Percentiles rank a stretch among this genome's conserved stretches.
Conservation (phyloP, 2,797 vertebrate species). For the Varecia variegata region DNA sequence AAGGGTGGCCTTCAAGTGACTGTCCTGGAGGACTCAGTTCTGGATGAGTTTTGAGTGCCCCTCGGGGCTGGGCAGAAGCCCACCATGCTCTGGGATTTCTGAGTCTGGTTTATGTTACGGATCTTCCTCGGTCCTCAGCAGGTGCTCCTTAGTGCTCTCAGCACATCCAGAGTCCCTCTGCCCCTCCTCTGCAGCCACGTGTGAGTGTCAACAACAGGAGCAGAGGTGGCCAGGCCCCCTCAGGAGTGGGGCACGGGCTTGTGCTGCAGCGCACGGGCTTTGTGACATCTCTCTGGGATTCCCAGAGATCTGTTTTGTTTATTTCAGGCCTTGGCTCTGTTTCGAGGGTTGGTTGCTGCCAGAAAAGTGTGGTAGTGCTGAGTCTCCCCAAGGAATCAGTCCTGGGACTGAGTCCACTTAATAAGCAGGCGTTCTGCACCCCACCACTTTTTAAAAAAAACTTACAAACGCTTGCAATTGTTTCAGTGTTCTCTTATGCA, state of each 20-base stretch:
- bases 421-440: background rate
- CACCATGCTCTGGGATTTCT: background rate
- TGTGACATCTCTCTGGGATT: constrained; percentile 15
- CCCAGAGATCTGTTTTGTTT: constrained; percentile 54
- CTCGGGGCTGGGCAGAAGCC: accelerated
- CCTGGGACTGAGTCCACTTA: constrained; percentile 5
- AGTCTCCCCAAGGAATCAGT: constrained; percentile 32
- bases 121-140: background rate
- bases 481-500: constrained; percentile 36
- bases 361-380: constrained; percentile 48
- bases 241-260: background rate
- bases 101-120: background rate
- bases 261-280: background rate
- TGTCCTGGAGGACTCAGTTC: background rate
- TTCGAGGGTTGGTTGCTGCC: background rate
- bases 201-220: background rate
- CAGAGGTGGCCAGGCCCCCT: background rate
- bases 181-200: background rate
- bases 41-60: background rate
- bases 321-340: constrained; percentile 21
- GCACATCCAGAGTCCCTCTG: background rate
- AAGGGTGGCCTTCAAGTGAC: background rate
- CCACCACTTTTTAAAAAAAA: background rate
- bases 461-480: constrained; percentile 26
- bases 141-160: background rate